Conservation (phyloP, 2,113 vertebrate genomes). For the Ictalurus furcatus region DNA sequence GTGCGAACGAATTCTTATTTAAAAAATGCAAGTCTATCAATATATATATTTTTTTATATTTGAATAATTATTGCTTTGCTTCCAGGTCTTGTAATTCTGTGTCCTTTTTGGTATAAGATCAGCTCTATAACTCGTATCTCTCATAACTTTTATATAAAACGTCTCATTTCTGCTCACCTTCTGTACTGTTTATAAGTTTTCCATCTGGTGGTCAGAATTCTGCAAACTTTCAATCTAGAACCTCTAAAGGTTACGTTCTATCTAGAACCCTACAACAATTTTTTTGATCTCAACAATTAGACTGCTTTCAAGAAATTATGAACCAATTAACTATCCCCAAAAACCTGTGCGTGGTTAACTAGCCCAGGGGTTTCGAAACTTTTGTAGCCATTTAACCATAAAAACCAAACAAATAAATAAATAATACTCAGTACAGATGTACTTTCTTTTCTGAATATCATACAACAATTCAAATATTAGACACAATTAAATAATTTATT, state of each 20-base stretch:
- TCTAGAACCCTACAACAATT: background rate
- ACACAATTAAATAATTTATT: background rate
- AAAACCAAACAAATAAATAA: background rate
- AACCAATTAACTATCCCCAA: background rate
- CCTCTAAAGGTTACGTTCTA: background rate
- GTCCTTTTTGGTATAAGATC: background rate
- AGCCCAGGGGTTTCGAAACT: background rate
- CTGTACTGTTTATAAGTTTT: background rate
- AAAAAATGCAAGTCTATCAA: background rate
- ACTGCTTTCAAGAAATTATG: background rate
- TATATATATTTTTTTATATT: background rate
- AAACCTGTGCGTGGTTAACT: background rate
- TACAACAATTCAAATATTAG: background rate
- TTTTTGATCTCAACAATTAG: background rate
- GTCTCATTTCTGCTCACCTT: background rate
- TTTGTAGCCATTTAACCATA: background rate
- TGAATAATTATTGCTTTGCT: background rate
- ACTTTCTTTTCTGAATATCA: background rate
- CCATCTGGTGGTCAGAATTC: background rate
- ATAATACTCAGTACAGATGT: background rate
- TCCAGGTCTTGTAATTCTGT: background rate
- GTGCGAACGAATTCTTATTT: background rate
- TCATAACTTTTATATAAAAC: background rate
- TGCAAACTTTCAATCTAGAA: background rate
- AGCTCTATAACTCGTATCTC: background rate